Evolutionary conservation across 2,888 invertebrate species (phyloP), one percentile per base, ranked within the genome.

Genomic region (Sarcophaga carnaria): DNA sequence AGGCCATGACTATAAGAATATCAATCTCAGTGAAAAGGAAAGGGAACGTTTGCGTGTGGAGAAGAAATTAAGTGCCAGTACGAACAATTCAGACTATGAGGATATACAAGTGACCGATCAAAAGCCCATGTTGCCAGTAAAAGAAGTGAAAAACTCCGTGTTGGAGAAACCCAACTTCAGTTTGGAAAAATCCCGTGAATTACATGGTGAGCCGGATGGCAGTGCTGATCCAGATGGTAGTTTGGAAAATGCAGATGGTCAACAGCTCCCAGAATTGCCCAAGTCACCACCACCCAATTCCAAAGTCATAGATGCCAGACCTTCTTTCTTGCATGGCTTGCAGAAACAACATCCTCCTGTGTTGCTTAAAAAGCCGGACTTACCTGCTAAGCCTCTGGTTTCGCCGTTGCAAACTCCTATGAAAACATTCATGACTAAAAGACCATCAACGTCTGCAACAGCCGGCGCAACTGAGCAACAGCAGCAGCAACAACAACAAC

Each of bases 121-220:
- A 70, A 77, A 79, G 49, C 72, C 86, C 0, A 25, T 70, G 17
- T 17, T 82, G 27, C 69, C 77, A 6, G 77, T 88, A 1, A 75
- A 85, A 20, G 77, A 83, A 10, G 27, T 70, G 0, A 76, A 78
- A 4, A 59, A 12, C n/a, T n/a, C 17, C 4, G 62, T 79, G 2
- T 60, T n/a, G 6, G 74, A 75, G 10, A 89, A 88, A 3, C 64
- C 88, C 6, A 71, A 78, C 0, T 90, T 88, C 71, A 83, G 77
- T 54, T 94, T 90, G 45, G 95, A 95, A 74, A 94, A 95, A 88
- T 97, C 96, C 91, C 94, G 97, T 47, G 97, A 97, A 90, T 93
- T 96, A 88, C 97, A 97, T 11, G 97, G 97, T 11, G 97, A 97
- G 90, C 97, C 97, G 0, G 97, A 97, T 90, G 97, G 97, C n/a